Conservation (phyloP, 1,140 invertebrate species). For the Phortica variegata region DNA sequence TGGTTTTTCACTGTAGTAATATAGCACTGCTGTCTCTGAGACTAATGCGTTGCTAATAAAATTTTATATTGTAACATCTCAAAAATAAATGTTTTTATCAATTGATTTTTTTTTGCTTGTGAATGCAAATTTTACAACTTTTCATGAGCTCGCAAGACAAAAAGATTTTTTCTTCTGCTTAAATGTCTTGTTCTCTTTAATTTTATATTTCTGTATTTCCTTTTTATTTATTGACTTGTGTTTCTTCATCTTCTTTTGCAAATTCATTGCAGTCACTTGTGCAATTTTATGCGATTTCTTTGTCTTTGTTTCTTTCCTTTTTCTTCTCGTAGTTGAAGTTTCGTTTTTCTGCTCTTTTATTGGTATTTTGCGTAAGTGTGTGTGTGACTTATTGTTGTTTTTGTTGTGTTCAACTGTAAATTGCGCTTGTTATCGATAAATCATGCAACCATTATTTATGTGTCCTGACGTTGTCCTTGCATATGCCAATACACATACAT, state of each 20-base stretch:
- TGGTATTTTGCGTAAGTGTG: constrained; percentile 22
- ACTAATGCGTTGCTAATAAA: constrained; percentile 50
- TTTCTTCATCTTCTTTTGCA: constrained; percentile 48
- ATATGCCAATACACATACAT: no score
- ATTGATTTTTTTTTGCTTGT: neutral
- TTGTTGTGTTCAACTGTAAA: constrained; percentile 48
- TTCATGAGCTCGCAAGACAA: constrained; percentile 4
- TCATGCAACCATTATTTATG: constrained; percentile 57
- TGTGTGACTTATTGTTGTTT: constrained; percentile 20
- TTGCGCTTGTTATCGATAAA: constrained; percentile 57
- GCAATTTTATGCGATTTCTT: constrained; percentile 14
- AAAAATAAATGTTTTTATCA: constrained; percentile 10
- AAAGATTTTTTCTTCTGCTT: neutral
- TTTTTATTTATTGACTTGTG: neutral
- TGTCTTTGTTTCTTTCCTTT: neutral
- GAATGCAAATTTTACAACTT: neutral
- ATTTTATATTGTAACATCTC: constrained; percentile 28
- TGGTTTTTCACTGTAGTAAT: no score
- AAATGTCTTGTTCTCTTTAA: constrained; percentile 7
- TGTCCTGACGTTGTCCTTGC: constrained; percentile 43
- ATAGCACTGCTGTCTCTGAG: constrained; percentile 43
- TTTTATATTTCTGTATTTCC: constrained; percentile 38
- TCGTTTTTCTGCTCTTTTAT: constrained; percentile 21
- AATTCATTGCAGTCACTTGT: constrained; percentile 54
- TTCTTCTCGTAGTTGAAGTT: constrained; percentile 18